Conservation (phyloP, 2,113 vertebrate genomes). For the Cairina moschata region DNA sequence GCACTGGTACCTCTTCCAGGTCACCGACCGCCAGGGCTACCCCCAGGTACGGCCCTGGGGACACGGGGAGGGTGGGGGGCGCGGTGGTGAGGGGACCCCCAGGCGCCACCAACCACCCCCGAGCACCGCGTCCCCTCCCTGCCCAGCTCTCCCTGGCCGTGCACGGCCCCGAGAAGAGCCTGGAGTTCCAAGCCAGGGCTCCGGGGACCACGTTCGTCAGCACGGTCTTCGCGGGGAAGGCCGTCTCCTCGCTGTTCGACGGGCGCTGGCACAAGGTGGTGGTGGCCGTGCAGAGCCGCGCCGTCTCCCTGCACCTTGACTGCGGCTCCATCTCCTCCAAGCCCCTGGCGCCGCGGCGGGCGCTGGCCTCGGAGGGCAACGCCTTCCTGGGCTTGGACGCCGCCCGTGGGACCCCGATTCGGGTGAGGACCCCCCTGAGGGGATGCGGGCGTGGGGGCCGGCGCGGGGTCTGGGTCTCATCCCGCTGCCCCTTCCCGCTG, state of each 20-base stretch:
- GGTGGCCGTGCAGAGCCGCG: constrained; percentile 78
- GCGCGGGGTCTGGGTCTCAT: background rate
- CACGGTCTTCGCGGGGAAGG: constrained; percentile 82
- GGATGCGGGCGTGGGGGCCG: rapidly evolving
- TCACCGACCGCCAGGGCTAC: constrained; percentile 88
- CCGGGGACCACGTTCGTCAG: constrained; percentile 54
- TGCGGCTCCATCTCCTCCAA: constrained; percentile 87
- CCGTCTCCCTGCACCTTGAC: constrained; percentile 87
- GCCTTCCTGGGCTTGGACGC: constrained; percentile 85
- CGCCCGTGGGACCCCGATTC: constrained; percentile 77
- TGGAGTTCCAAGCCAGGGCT: constrained; percentile 82
- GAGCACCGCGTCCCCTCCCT: rapidly evolving
- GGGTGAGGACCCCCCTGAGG: constrained; percentile 70
- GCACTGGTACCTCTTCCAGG: constrained; percentile 92
- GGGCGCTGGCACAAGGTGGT: constrained; percentile 91
- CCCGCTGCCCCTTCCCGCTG: rapidly evolving
- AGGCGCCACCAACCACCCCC: rapidly evolving
- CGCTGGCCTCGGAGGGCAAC: constrained; percentile 78
- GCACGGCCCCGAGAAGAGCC: constrained; percentile 83
- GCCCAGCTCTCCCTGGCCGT: constrained; percentile 89
- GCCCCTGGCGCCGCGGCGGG: constrained; percentile 77
- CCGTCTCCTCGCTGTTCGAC: constrained; percentile 86
- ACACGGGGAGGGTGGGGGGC: rapidly evolving
- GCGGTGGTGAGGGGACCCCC: rapidly evolving
- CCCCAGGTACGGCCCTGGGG: constrained; percentile 82